Base-by-base conservation (phyloP, 1,140 invertebrate genomes). In the Saxidomus purpurata region DNA sequence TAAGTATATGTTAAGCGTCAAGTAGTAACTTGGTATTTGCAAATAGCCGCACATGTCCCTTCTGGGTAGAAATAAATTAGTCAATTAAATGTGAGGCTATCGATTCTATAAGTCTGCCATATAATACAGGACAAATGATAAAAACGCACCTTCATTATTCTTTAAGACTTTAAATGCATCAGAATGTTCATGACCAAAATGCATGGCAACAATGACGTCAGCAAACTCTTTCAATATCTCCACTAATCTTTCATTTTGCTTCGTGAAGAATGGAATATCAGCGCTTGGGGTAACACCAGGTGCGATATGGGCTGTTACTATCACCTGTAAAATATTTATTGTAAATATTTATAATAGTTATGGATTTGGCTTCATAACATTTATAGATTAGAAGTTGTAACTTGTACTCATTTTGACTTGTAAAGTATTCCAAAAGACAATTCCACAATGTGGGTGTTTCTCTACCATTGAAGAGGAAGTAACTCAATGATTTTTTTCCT, bases 301-400 rank as follows among this genome's bases (percentile, higher is more conserved):
- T 0, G 98, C 97, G 92, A 98, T 97, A 94, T 99, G 98, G 0
- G 98, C 98, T 28, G 98, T 98, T 76, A 99, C 97, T 93, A 98
- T 98, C 6, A 98, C 98, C 98, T 99, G 96, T 28, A 95, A 94
- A 61, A 28, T 43, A 82, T 82, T 43, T 15, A 43, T n/a, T n/a
- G n/a, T 43, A 43, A 43, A 43, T 15, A 43, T 43, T 43, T 74
- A 88, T 93, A 93, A n/a, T n/a, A n/a, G n/a, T n/a, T n/a, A n/a
- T n/a, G n/a, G n/a, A n/a, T n/a, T n/a, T 19, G 83, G 61, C n/a
- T 28, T 17, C 19, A 80, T 38, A 25, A n/a, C n/a, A n/a, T n/a
- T n/a, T n/a, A n/a, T n/a, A n/a, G n/a, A n/a, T n/a, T n/a, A n/a
- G n/a, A n/a, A n/a, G n/a, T n/a, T n/a, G n/a, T n/a, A n/a, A n/a